Evolutionary conservation across 2,888 invertebrate species (phyloP), one percentile per base, ranked within the genome.

Genomic region (Megamerina dolium): DNA sequence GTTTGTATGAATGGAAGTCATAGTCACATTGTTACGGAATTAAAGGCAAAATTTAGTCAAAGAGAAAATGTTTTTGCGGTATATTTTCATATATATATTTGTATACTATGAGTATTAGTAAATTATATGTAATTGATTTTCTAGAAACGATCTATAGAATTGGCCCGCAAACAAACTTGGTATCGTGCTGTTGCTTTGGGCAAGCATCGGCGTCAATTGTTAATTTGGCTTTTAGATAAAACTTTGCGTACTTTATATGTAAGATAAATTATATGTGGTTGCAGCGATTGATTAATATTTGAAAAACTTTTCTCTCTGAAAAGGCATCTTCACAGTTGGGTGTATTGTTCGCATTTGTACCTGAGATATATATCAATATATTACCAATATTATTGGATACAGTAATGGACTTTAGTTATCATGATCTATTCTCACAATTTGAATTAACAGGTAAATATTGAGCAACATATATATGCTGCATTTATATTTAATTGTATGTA

Each of bases 91-190:
- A 9, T 31, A n/a, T 14, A 13, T 31, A 31, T 31, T 31, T 31
- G 6, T 31, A 31, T 23, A 23, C 10, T 23, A 23, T 23, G 10
- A 23, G 10, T 23, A 23, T 21, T 27, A 3, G 9, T 16, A 37
- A 20, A 14, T 34, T 38, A 21, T 30, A 2, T 13, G 12, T 31
- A 10, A 9, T 31, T 2, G 34, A 47, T 48, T 45, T 37, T 38
- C 36, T 26, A 72, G 72, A 66, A 69, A 50, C 67, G 71, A 56
- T 70, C 81, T 3, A 74, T 75, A 10, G 79, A 81, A 46, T 75
- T 80, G 57, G 74, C 79, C 0, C 71, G 81, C 27, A 79, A 81
- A 52, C 79, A 82, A 73, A 78, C 80, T 9, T 83, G 82, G 81
- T 74, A 82, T 17, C 73, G 78, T 27, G 77, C 78, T 1, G 78